These are phyloP conservation scores for Junco hyemalis DNA, from an alignment of 2,113 vertebrate species.

Conservation along the genomic window DNA sequence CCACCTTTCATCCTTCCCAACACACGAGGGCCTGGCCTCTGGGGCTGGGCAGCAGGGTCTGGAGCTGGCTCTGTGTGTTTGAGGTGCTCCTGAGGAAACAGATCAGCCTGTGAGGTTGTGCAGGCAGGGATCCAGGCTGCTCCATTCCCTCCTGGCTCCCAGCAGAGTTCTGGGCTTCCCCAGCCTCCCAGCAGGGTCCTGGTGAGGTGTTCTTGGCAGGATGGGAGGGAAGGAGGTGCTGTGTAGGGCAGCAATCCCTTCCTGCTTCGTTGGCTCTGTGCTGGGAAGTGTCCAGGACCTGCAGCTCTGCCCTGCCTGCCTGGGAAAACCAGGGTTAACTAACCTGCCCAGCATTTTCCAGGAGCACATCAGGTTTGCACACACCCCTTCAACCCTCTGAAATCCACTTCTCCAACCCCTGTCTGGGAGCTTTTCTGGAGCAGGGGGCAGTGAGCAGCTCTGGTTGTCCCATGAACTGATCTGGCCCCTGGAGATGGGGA, in stretches of 20 bases:
- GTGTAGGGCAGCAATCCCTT: neutral
- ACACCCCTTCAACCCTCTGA: neutral
- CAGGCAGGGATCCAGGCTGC: rapidly evolving
- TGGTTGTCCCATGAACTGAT: neutral
- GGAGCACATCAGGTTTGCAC: neutral
- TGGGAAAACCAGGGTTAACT: neutral
- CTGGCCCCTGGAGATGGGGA: neutral
- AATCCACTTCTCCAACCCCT: too few relatives aligned
- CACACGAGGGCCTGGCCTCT: neutral
- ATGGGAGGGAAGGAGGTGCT: rapidly evolving
- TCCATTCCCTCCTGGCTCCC: rapidly evolving
- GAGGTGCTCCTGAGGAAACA: neutral
- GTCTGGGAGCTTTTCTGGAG: neutral
- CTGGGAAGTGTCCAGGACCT: neutral
- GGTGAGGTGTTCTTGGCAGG: neutral
- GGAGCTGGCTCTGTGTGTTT: rapidly evolving
- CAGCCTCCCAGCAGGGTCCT: neutral
- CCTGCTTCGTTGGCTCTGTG: rapidly evolving
- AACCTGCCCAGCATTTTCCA: too few relatives aligned
- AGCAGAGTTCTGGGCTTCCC: neutral
- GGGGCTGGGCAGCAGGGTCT: neutral
- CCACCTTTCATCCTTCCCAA: too few relatives aligned
- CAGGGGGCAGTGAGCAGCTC: rapidly evolving
- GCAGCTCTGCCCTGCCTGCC: neutral
- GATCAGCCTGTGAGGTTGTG: rapidly evolving